These are phyloP conservation scores for Threskiornis aethiopicus DNA, from an alignment of 2,797 vertebrate genomes.

Conservation along the genomic window DNA sequence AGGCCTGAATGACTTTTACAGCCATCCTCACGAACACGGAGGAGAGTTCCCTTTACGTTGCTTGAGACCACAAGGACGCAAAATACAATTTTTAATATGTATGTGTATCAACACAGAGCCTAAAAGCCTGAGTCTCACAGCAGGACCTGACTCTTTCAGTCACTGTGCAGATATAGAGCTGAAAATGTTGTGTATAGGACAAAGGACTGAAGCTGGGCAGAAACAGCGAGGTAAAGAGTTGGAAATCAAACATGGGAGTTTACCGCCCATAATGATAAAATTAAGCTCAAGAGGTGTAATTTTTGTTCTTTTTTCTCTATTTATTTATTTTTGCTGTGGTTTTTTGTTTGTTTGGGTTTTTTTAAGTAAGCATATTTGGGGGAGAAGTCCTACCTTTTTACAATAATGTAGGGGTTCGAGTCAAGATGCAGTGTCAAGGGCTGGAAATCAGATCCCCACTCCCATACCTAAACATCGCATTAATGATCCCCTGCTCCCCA, in stretches of 20 bases:
- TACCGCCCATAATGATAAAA: not conserved
- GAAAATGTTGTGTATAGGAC: not conserved
- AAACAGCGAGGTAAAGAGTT: not conserved
- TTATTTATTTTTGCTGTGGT: rapidly evolving
- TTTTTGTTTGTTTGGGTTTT: not conserved
- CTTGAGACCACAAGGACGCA: not conserved
- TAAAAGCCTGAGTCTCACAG: not conserved
- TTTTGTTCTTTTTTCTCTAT: too few relatives aligned
- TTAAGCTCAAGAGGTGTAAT: not conserved
- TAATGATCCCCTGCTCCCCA: not conserved
- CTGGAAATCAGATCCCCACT: not conserved
- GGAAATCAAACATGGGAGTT: not conserved
- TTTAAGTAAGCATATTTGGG: not conserved
- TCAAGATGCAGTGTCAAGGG: not conserved
- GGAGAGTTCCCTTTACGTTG: not conserved
- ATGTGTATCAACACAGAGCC: not conserved
- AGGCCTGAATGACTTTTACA: not conserved
- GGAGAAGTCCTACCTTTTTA: not conserved
- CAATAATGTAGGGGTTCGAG: not conserved
- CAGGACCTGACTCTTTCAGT: not conserved
- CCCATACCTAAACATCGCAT: too few relatives aligned
- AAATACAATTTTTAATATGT: not conserved
- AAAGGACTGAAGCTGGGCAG: not conserved
- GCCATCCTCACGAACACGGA: rapidly evolving
- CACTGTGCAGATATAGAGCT: not conserved